phyloP scores from a whole-genome alignment of 1,140 invertebrate species.

The Laodelphax striatellus region DNA sequence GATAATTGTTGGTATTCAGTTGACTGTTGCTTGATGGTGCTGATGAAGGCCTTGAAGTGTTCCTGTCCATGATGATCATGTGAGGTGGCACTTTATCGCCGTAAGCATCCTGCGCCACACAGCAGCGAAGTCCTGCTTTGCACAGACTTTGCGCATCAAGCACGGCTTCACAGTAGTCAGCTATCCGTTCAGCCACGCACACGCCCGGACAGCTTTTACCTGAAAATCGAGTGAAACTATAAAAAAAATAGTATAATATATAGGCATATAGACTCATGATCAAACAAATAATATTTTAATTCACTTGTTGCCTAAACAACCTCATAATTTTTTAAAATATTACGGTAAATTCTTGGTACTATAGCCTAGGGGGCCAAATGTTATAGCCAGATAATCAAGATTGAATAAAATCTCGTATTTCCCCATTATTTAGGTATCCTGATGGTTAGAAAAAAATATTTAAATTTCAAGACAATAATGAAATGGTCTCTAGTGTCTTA shows the following conservation, averaged over 20 bases:
- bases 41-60: conserved; percentile 5
- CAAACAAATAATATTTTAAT: too few species aligned
- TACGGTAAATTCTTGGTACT: too few species aligned
- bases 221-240: conserved; percentile 21
- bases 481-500: too few species aligned
- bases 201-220: conserved; percentile 61
- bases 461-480: too few species aligned
- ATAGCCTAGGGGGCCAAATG: too few species aligned
- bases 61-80: conserved; percentile 47
- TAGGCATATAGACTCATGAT: too few species aligned
- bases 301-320: too few species aligned
- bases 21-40: not conserved
- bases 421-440: too few species aligned
- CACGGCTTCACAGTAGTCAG: conserved; percentile 75
- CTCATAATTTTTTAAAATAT: too few species aligned
- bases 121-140: conserved; percentile 56
- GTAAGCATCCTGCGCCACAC: conserved; percentile 59
- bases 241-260: not conserved
- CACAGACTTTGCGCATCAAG: conserved; percentile 51
- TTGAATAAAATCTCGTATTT: too few species aligned
- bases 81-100: conserved; percentile 52
- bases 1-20: not conserved
- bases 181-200: conserved; percentile 67
- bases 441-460: too few species aligned
- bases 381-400: too few species aligned